Percentiles rank a stretch among this genome's conserved stretches.
phyloP scores from a whole-genome alignment of 2,113 vertebrate species.

The Nibea coibor region DNA sequence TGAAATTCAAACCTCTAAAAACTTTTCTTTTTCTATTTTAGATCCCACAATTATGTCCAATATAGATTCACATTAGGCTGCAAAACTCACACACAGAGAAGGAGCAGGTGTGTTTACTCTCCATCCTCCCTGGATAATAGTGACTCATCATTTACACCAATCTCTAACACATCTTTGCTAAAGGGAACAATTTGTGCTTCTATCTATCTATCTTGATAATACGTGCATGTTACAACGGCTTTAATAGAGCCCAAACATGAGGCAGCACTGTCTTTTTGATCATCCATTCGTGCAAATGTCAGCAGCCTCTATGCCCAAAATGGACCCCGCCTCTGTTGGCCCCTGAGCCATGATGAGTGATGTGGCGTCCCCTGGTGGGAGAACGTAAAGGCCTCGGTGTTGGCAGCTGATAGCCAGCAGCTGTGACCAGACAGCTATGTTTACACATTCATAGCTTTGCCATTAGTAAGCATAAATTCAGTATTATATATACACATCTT shows the following conservation, averaged over 20 bases:
- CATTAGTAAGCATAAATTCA: constrained; percentile 38
- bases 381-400: constrained; percentile 27
- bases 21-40: neutral
- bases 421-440: constrained; percentile 58
- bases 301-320: neutral
- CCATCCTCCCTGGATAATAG: constrained; percentile 26
- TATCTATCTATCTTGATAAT: too few relatives aligned
- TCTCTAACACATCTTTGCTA: constrained; percentile 15
- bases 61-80: constrained; percentile 11
- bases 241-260: neutral
- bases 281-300: neutral
- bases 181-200: neutral
- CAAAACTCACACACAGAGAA: constrained; percentile 13
- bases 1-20: neutral
- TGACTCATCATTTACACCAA: constrained; percentile 53
- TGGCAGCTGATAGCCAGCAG: constrained; percentile 63
- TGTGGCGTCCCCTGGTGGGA: constrained; percentile 80
- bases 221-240: too few relatives aligned
- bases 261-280: too few relatives aligned
- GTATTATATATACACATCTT: neutral
- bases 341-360: constrained; percentile 49
- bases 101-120: constrained; percentile 62
- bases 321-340: neutral
- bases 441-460: constrained; percentile 51
- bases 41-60: neutral